Base-by-base conservation (phyloP, 1,140 invertebrate species). In the Plutomurus gul region DNA sequence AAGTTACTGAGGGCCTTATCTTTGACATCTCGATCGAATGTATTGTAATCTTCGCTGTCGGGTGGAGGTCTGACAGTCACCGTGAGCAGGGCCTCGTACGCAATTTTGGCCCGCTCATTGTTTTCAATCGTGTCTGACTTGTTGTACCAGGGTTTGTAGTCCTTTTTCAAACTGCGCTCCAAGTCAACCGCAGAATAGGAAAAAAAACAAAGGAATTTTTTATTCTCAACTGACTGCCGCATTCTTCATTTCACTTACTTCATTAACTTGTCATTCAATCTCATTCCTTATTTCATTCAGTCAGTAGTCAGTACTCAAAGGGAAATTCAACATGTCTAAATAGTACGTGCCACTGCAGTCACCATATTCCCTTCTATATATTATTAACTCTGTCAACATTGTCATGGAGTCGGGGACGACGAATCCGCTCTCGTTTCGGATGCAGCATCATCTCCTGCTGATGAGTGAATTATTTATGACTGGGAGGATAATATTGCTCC, bases 81-180 rank as follows among this genome's bases (percentile, higher is more conserved):
- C 0, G 94, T 98, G 60, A 98, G 89, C 70, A 99, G 87, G 0
- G 95, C 92, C 79, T 94, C 92, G 87, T 95, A 99, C 0, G 96
- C 96, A 84, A 93, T 91, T 85, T 91, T 90, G 0, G 96, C 96
- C 81, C 92, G 90, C 81, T 92, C 90, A 86, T 99, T 99, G 46
- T 91, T 90, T 77, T 93, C 93, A 0, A 90, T 87, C 0, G 92
- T 92, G 85, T 97, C 96, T 36, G 90, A 90, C 80, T 91, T 89
- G 74, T 93, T 89, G 83, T 91, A 92, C 97, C 97, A 99, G 0
- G 95, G 95, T 81, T 92, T 86, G 72, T 84, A 82, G 20, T 73
- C 75, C 43, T 82, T 80, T 1, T 75, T 82, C 8, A 73, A 70
- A 43, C 83, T 84, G 56, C 11, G 49, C 16, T 10, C 11, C 30